Evolutionary conservation across 2,888 invertebrate species (phyloP), one percentile per base, ranked within the genome.

Genomic region (Calliphora vomitoria): DNA sequence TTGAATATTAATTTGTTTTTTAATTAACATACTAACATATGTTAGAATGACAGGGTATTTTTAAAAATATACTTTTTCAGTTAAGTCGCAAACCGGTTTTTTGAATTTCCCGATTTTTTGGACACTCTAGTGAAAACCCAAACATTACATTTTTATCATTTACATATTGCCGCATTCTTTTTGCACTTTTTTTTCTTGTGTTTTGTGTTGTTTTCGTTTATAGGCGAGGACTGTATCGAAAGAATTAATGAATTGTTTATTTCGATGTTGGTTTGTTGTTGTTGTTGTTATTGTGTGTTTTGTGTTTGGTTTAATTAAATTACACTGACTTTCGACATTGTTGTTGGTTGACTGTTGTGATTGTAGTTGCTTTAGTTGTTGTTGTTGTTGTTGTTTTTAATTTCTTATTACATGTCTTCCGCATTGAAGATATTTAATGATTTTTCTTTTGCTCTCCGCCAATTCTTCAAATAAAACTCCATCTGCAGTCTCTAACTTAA

Each of bases 261-360:
- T 83, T 58, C 47, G 55, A 47, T 71, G 68, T 41, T 38, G 20
- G 25, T 44, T 53, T 20, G 47, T 55, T 71, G 41, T 68, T 68
- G 15, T 38, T 69, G 5, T 74, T 62, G 60, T 31, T 35, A 35
- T 35, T 35, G 35, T 35, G 35, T 64, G 25, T 13, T 62, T 74
- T 68, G 58, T 80, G 53, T 84, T 87, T 66, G 58, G 18, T 85
- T 87, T 82, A 87, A 84, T 85, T 87, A 84, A 84, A 82, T 68
- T 82, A 79, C 84, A 84, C 55, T 69, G 74, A 69, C 84, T 84
- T 79, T 79, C 78, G 38, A 50, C 72, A 60, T 87, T 84, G 66
- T 31, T 75, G 44, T n/a, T 74, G 15, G 25, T 25, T 74, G 25
- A 55, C 11, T 79, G 41, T 41, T 64, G 62, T 41, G 4, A 8